phyloP scores from a whole-genome alignment of 2,797 vertebrate species.

The Potorous gilbertii region DNA sequence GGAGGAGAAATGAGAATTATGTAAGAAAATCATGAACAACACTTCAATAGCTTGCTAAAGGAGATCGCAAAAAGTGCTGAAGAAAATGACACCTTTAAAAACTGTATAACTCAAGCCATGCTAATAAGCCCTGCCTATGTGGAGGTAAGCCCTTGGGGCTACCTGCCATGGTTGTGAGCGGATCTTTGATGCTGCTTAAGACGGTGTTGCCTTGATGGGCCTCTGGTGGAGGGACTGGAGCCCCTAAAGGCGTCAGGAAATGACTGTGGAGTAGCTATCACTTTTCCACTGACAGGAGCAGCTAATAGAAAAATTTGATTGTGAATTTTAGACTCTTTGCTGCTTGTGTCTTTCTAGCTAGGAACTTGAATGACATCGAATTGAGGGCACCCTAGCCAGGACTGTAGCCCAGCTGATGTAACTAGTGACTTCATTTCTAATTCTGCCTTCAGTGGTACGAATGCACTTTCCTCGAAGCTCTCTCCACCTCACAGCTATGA shows the following conservation, averaged over 20 bases:
- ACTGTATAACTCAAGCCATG: slow-evolving; percentile 60
- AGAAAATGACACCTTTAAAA: no score
- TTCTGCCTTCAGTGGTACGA: slow-evolving; percentile 39
- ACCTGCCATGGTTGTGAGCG: slow-evolving; percentile 61
- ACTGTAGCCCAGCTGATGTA: slow-evolving; percentile 81
- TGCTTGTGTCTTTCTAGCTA: slow-evolving; percentile 96
- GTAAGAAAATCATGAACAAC: no score
- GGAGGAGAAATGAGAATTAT: no score
- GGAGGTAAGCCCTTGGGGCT: accelerated
- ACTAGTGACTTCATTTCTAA: slow-evolving; percentile 37
- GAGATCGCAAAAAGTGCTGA: no score
- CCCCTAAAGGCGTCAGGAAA: slow-evolving; percentile 83
- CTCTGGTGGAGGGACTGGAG: slow-evolving; percentile 43
- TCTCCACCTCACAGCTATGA: slow-evolving; percentile 25
- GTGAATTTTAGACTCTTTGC: slow-evolving; percentile 96
- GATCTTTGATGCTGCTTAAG: background rate
- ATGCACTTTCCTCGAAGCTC: slow-evolving; percentile 65
- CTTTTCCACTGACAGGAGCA: slow-evolving; percentile 92
- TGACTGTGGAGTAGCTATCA: slow-evolving; percentile 88
- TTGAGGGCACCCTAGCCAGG: slow-evolving; percentile 94
- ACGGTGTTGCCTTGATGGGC: background rate
- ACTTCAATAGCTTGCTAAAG: no score
- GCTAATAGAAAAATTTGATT: slow-evolving; percentile 91
- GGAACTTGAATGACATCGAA: slow-evolving; percentile 97
- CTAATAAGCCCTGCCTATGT: slow-evolving; percentile 70